A percentile compares a stretch with the other conserved stretches of the same genome.
Conservation (phyloP, 2,797 vertebrate genomes). For the Aldrovandia affinis region DNA sequence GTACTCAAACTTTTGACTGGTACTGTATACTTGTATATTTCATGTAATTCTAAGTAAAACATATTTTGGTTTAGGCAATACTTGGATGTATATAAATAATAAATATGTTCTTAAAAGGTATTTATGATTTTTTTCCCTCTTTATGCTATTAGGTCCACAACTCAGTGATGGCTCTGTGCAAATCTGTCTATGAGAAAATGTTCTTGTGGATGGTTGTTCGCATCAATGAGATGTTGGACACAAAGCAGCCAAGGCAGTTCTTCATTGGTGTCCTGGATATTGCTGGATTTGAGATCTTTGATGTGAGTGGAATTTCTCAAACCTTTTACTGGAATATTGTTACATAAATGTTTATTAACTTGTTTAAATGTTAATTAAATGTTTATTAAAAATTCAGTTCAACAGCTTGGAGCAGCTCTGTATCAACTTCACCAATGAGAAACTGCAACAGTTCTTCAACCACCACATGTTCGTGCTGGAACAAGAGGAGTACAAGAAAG, state of each 20-base stretch:
- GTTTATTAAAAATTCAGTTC: constrained; percentile 48
- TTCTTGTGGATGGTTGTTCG: constrained; percentile 89
- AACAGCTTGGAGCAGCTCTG: constrained; percentile 75
- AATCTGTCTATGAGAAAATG: constrained; percentile 71
- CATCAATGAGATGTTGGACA: constrained; percentile 87
- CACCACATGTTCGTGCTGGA: constrained; percentile 75
- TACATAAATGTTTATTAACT: neutral
- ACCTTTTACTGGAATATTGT: constrained; percentile 1
- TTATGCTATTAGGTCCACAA: constrained; percentile 53
- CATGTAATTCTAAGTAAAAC: no score
- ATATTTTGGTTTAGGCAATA: no score
- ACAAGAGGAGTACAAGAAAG: constrained; percentile 73
- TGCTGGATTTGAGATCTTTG: constrained; percentile 84
- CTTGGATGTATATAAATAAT: no score
- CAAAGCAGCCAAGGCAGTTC: constrained; percentile 79
- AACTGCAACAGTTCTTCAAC: constrained; percentile 72
- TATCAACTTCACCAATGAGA: constrained; percentile 72
- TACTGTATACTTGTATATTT: no score
- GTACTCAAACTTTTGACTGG: no score
- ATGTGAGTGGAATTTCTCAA: constrained; percentile 62
- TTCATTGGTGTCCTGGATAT: constrained; percentile 88
- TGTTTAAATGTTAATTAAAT: neutral
- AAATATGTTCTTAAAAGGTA: no score
- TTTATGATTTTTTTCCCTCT: constrained; percentile 7
- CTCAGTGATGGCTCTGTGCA: constrained; percentile 42